phyloP scores from a whole-genome alignment of 2,797 vertebrate species.

The Nothura maculosa region DNA sequence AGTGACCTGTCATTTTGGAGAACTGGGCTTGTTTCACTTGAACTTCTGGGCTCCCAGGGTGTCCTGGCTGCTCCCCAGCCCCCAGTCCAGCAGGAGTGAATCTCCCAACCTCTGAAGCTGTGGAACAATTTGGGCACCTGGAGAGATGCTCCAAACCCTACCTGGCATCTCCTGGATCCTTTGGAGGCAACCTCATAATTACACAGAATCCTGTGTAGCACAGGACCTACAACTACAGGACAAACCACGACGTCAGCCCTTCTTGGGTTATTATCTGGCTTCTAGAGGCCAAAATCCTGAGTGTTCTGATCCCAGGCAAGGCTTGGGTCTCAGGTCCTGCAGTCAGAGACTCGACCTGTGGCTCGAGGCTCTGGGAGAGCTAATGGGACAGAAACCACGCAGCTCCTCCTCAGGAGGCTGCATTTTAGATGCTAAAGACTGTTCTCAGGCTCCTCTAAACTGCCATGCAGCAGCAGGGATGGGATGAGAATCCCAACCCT shows the following conservation, averaged over 20 bases:
- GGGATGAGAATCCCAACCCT: background rate
- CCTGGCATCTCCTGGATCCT: fast-evolving
- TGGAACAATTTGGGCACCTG: background rate
- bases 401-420: background rate
- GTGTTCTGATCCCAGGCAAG: background rate
- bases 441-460: background rate
- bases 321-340: background rate
- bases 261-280: background rate
- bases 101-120: background rate
- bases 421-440: background rate
- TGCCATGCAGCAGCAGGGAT: fast-evolving
- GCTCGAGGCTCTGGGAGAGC: background rate
- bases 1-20: background rate
- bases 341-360: background rate
- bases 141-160: background rate
- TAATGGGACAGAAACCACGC: background rate
- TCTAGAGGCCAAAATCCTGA: background rate
- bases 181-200: background rate
- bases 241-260: background rate
- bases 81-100: background rate
- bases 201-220: background rate
- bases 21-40: background rate
- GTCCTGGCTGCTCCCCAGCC: background rate
- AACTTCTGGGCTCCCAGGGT: background rate
- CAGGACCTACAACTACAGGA: background rate